A percentile compares a stretch with the other conserved stretches of the same genome.
Conservation (phyloP, 2,888 invertebrate genomes). For the Thymelicus sylvestris region DNA sequence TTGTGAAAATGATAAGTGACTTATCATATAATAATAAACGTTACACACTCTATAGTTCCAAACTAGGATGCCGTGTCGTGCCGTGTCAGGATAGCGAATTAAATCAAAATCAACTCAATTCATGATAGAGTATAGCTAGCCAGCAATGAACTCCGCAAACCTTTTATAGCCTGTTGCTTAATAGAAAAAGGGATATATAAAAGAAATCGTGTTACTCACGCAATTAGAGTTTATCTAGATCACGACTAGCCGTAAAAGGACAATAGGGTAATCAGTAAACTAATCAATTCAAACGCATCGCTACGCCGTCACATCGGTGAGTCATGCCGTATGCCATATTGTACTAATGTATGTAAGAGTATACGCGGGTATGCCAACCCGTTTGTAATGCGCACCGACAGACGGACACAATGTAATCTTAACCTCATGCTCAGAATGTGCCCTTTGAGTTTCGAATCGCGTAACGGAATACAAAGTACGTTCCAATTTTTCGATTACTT, state of each 20-base stretch:
- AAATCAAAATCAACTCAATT: too few relatives aligned
- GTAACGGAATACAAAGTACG: conserved; percentile 1
- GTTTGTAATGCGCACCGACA: conserved; percentile 4
- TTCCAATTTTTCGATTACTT: neutral
- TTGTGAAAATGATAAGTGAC: too few relatives aligned
- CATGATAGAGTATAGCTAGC: too few relatives aligned
- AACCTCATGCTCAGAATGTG: conserved; percentile 1
- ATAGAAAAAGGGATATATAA: too few relatives aligned
- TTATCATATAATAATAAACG: too few relatives aligned
- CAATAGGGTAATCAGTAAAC: neutral
- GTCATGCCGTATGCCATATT: neutral
- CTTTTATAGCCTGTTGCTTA: too few relatives aligned
- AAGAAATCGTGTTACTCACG: neutral
- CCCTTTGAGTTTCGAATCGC: conserved; percentile 3
- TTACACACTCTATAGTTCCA: too few relatives aligned
- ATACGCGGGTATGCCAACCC: neutral
- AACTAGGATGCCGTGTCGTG: too few relatives aligned
- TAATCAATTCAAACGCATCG: conserved; percentile 4
- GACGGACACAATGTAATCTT: neutral
- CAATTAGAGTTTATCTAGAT: neutral
- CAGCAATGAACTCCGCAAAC: too few relatives aligned
- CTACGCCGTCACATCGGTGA: neutral
- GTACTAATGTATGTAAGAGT: neutral
- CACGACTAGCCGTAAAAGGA: neutral
- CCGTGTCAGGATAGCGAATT: too few relatives aligned